Evolutionary conservation across 2,888 invertebrate genomes (phyloP).

Genomic region (Halocaridina rubra): DNA sequence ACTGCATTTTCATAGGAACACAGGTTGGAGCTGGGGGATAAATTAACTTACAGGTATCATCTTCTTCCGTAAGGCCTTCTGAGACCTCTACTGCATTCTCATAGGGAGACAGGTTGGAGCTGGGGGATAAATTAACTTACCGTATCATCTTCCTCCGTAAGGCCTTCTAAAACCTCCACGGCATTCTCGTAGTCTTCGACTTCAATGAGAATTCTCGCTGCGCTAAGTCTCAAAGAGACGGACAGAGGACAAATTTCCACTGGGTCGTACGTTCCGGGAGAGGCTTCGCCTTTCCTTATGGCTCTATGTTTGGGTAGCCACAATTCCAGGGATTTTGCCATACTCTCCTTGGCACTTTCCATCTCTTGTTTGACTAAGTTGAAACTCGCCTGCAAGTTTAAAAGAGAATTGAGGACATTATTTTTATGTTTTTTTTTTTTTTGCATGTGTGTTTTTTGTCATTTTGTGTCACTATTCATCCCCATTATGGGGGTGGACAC

Average conservation of each 20-base stretch:
- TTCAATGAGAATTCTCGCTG: slow-evolving; percentile 69
- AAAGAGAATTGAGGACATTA: too few species aligned
- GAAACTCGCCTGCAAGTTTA: slow-evolving; percentile 51
- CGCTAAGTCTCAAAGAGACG: slow-evolving; percentile 68
- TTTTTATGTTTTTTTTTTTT: too few species aligned
- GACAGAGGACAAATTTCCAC: slow-evolving; percentile 66
- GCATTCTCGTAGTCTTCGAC: slow-evolving; percentile 69
- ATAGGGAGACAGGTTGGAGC: too few species aligned
- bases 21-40: too few species aligned
- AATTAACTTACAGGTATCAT: too few species aligned
- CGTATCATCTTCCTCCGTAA: slow-evolving; percentile 69
- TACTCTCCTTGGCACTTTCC: slow-evolving; percentile 40
- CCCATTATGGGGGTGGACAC: too few species aligned
- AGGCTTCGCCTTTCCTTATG: slow-evolving; percentile 64
- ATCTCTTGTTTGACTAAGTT: slow-evolving; percentile 38
- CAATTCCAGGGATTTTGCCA: slow-evolving; percentile 67
- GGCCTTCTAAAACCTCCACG: slow-evolving; percentile 68
- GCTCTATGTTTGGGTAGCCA: slow-evolving; percentile 68
- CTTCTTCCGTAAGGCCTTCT: slow-evolving; percentile 69
- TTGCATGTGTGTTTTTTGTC: too few species aligned
- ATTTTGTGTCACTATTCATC: too few species aligned
- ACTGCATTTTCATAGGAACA: not conserved
- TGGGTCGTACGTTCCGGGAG: slow-evolving; percentile 65
- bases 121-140: too few species aligned
- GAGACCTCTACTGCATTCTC: slow-evolving; percentile 69